Percentiles rank a stretch among this genome's conserved stretches.
phyloP scores from a whole-genome alignment of 1,140 invertebrate genomes.

The Aphelinus certus region DNA sequence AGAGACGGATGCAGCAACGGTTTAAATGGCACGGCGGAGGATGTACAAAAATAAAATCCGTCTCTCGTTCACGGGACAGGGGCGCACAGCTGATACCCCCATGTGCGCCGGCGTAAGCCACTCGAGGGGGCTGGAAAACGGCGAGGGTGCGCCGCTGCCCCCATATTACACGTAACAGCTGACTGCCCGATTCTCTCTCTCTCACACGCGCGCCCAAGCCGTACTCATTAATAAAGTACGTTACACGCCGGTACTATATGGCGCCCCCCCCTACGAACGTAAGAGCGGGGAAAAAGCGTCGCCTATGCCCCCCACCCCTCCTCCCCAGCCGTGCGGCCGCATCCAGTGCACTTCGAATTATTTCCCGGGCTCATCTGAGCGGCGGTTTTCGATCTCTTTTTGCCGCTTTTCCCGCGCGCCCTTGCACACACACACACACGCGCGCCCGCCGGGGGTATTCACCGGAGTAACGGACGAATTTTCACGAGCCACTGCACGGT shows the following conservation, averaged over 20 bases:
- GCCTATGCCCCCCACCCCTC: background rate
- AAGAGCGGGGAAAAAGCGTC: too few relatives aligned
- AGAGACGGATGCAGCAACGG: too few relatives aligned
- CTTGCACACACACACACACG: too few relatives aligned
- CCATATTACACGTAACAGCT: slow-evolving; percentile 59
- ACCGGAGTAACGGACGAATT: too few relatives aligned
- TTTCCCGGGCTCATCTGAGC: slow-evolving; percentile 9
- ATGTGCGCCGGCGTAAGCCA: slow-evolving; percentile 45
- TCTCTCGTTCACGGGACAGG: too few relatives aligned
- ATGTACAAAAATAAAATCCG: slow-evolving; percentile 13
- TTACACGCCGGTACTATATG: slow-evolving; percentile 42
- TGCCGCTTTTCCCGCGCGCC: too few relatives aligned
- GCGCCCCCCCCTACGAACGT: too few relatives aligned
- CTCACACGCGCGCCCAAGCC: background rate
- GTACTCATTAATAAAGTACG: slow-evolving; percentile 65
- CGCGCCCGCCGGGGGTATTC: too few relatives aligned
- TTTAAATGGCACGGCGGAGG: slow-evolving; percentile 11
- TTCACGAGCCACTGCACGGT: too few relatives aligned
- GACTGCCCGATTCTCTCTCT: slow-evolving; percentile 48
- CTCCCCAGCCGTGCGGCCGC: background rate
- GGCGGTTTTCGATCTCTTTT: background rate
- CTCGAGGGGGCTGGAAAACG: slow-evolving; percentile 36
- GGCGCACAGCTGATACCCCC: slow-evolving; percentile 61
- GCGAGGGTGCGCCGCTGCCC: slow-evolving; percentile 44
- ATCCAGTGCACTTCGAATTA: slow-evolving; percentile 13